Evolutionary conservation across 2,113 vertebrate genomes (phyloP).

Genomic region (Canis aureus): DNA sequence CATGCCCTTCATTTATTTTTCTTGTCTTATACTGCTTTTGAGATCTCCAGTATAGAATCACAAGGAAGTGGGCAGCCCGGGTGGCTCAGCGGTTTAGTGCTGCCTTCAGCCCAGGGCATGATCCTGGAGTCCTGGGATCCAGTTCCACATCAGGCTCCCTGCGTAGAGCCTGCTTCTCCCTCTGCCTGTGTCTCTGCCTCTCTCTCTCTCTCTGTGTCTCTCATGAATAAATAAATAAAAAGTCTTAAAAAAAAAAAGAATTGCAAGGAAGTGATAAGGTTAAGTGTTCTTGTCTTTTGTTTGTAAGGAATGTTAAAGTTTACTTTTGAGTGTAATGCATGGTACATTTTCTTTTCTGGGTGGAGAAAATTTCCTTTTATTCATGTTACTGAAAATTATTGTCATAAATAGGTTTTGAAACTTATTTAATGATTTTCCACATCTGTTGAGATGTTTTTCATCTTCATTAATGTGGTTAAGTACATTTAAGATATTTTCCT

Average conservation of each 20-base stretch:
- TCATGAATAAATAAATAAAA: too few species aligned
- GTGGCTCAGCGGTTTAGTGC: too few species aligned
- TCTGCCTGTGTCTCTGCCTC: too few species aligned
- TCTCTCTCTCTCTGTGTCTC: too few species aligned
- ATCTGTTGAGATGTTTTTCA: conserved; percentile 10
- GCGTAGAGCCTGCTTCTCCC: too few species aligned
- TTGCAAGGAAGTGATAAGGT: background rate
- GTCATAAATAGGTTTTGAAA: background rate
- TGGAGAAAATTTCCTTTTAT: background rate
- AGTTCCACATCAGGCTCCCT: too few species aligned
- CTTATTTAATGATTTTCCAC: background rate
- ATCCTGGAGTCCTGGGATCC: too few species aligned
- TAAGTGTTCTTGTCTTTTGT: conserved; percentile 3
- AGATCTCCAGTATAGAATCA: background rate
- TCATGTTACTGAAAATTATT: background rate
- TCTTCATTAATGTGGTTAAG: conserved; percentile 43
- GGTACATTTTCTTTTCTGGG: background rate
- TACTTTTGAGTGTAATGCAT: background rate
- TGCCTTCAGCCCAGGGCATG: too few species aligned
- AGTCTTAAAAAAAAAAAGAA: too few species aligned
- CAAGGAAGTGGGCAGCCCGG: too few species aligned
- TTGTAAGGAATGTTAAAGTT: conserved; percentile 1
- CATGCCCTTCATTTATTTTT: background rate
- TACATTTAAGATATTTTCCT: background rate
- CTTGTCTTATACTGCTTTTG: background rate